Evolutionary conservation across 2,888 invertebrate genomes (phyloP).

Genomic region (Malacosoma neustria): DNA sequence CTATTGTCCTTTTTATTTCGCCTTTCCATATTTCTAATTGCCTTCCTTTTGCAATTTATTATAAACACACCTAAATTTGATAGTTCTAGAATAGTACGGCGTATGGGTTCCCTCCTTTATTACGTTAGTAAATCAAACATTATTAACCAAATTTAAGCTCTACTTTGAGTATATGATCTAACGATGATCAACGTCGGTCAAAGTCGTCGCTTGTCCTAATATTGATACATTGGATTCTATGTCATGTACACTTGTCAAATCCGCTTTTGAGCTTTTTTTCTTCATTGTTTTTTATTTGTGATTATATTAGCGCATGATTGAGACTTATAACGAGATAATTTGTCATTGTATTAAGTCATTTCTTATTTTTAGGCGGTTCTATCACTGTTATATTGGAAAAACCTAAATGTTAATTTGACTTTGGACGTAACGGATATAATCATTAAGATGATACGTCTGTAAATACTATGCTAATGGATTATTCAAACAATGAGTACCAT

Average conservation of each 20-base stretch:
- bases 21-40: too few relatives aligned
- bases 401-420: conserved; percentile 34
- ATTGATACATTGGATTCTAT: conserved; percentile 53
- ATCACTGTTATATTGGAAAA: conserved; percentile 37
- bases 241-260: conserved; percentile 57
- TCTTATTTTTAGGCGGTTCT: conserved; percentile 55
- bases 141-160: conserved; percentile 5
- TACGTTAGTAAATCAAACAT: not conserved
- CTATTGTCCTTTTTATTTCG: too few relatives aligned
- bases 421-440: conserved; percentile 12
- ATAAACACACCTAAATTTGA: too few relatives aligned
- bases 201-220: conserved; percentile 47
- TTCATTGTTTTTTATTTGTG: conserved; percentile 52
- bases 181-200: conserved; percentile 15
- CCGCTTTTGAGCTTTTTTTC: conserved; percentile 58
- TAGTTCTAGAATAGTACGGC: too few relatives aligned
- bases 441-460: conserved; percentile 3
- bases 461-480: conserved; percentile 5
- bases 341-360: conserved; percentile 59
- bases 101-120: conserved; percentile 1
- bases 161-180: conserved; percentile 3
- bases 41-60: too few relatives aligned
- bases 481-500: conserved; percentile 11
- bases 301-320: conserved; percentile 67
- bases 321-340: conserved; percentile 64